Percentiles rank a stretch among this genome's conserved stretches.
Conservation (phyloP, 37 sponge, comb jelly and placozoan species). For the Eunapius fragilis region DNA sequence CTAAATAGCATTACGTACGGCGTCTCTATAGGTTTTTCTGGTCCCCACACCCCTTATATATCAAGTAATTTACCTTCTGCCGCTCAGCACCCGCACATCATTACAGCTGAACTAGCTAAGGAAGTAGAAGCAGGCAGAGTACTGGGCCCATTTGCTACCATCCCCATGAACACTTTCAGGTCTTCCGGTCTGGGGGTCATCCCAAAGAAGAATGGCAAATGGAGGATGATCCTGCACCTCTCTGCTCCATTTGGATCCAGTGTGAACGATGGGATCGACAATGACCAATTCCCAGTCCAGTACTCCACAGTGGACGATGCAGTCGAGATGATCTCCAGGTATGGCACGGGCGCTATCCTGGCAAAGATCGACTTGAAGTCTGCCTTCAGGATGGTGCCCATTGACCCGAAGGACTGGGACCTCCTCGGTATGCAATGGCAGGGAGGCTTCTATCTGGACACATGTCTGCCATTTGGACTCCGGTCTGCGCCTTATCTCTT, state of each 20-base stretch:
- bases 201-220: constrained; percentile 16
- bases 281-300: constrained; percentile 2
- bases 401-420: constrained; percentile 27
- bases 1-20: constrained; percentile 15
- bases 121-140: not conserved
- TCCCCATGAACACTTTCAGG: not conserved
- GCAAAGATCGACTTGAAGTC: constrained; percentile 22
- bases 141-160: not conserved
- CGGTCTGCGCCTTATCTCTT: constrained; percentile 27
- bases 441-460: constrained; percentile 22
- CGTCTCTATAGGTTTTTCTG: constrained; percentile 21
- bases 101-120: not conserved
- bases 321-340: not conserved
- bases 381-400: constrained; percentile 18
- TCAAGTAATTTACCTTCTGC: constrained; percentile 19
- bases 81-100: constrained; percentile 12
- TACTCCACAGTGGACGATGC: constrained; percentile 27
- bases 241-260: constrained; percentile 21
- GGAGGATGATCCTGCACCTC: constrained; percentile 16
- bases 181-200: not conserved
- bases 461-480: constrained; percentile 31
- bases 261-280: constrained; percentile 22
- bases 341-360: constrained; percentile 11
- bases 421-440: constrained; percentile 30
- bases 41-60: constrained; percentile 16